Conservation (phyloP, 2,113 vertebrate species). For the Promerops cafer region DNA sequence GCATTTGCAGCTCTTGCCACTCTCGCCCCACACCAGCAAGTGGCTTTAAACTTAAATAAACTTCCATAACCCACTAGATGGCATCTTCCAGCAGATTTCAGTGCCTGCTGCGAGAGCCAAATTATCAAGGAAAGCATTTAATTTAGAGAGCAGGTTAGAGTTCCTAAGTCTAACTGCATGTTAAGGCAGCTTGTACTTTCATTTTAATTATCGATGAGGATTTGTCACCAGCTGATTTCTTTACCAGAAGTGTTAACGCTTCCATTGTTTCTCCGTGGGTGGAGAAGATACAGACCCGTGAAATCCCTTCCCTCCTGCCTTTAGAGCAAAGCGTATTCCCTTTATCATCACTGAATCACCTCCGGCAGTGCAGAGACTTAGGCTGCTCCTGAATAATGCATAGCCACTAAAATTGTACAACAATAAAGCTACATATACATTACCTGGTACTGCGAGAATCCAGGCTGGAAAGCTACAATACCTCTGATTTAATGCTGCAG, state of each 20-base stretch:
- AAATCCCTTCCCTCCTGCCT: not conserved
- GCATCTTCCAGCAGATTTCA: conserved; percentile 63
- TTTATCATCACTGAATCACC: conserved; percentile 30
- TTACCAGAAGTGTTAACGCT: not conserved
- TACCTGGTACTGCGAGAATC: not conserved
- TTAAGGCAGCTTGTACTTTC: not conserved
- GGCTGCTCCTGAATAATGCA: conserved; percentile 27
- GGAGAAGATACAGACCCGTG: not conserved
- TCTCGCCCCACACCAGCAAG: not conserved
- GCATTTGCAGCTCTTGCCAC: not conserved
- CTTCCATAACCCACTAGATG: conserved; percentile 66
- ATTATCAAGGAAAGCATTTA: conserved; percentile 1
- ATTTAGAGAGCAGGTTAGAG: conserved; percentile 14
- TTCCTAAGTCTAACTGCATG: not conserved
- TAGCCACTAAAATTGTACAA: not conserved
- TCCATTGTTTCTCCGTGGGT: not conserved
- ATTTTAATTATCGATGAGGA: not conserved
- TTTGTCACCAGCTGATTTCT: not conserved
- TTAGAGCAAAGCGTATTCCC: not conserved
- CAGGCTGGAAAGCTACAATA: not conserved
- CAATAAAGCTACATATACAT: conserved; percentile 24
- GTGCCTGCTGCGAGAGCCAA: not conserved
- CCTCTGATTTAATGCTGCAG: conserved; percentile 19
- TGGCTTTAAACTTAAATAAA: conserved; percentile 26
- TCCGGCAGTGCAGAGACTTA: not conserved